Percentiles rank a stretch among this genome's conserved stretches.
Conservation (phyloP, 2,888 invertebrate species). For the Napeogenes inachia region DNA sequence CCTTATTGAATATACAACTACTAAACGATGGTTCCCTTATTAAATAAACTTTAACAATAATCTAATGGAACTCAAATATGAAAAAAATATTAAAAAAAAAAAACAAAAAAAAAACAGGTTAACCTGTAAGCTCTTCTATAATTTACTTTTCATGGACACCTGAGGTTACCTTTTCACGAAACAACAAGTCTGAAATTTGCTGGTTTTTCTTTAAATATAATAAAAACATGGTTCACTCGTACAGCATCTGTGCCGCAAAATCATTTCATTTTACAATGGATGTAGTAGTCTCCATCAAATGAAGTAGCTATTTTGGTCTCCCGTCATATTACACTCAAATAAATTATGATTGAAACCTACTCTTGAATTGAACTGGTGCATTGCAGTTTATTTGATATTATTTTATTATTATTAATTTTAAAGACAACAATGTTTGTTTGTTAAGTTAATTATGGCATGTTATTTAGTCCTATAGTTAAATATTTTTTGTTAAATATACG, state of each 20-base stretch:
- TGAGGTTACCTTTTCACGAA: neutral
- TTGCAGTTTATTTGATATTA: neutral
- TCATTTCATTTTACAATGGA: constrained; percentile 31
- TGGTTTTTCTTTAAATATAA: neutral
- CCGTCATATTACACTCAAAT: constrained; percentile 23
- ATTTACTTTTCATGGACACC: neutral
- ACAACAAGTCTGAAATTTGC: neutral
- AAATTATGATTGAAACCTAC: constrained; percentile 24
- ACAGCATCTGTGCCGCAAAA: constrained; percentile 29
- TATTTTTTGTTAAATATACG: too few relatives aligned
- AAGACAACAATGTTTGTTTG: neutral
- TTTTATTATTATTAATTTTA: neutral
- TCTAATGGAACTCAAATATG: too few relatives aligned
- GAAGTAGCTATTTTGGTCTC: constrained; percentile 21
- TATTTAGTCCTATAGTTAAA: too few relatives aligned
- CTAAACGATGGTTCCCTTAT: neutral
- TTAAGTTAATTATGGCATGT: too few relatives aligned
- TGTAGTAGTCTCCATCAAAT: constrained; percentile 22
- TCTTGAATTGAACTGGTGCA: constrained; percentile 5
- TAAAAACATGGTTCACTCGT: constrained; percentile 9
- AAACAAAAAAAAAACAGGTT: too few relatives aligned
- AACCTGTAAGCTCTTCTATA: neutral
- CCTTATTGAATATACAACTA: constrained; percentile 1
- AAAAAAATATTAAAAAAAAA: too few relatives aligned
- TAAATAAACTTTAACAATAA: too few relatives aligned